Percentiles rank a stretch among this genome's conserved stretches.
These are phyloP conservation scores for Gila robusta DNA, from an alignment of 2,797 vertebrate genomes.

Conservation along the genomic window DNA sequence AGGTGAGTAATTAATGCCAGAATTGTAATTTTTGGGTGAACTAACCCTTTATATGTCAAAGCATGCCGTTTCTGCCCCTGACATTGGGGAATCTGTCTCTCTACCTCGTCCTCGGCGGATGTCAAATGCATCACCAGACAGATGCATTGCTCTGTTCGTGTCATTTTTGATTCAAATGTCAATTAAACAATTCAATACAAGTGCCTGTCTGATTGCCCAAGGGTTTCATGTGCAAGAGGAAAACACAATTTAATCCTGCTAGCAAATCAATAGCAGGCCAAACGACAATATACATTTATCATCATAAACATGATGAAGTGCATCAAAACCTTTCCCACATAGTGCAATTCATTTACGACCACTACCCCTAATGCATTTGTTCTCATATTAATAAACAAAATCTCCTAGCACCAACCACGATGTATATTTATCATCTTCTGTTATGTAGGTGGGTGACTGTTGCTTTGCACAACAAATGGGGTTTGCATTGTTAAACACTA, in stretches of 20 bases:
- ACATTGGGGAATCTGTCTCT: background rate
- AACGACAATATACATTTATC: constrained; percentile 50
- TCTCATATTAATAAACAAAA: background rate
- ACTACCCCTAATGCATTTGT: background rate
- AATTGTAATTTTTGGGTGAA: background rate
- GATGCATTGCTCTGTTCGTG: background rate
- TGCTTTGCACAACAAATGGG: background rate
- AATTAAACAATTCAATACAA: constrained; percentile 74
- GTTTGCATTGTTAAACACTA: constrained; percentile 4
- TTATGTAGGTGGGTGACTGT: background rate
- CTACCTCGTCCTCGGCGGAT: background rate
- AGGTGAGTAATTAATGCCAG: background rate
- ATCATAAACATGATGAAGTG: constrained; percentile 28
- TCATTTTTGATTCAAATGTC: constrained; percentile 59
- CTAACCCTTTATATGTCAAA: constrained; percentile 1
- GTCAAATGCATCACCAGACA: constrained; percentile 4
- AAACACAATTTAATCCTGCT: constrained; percentile 34
- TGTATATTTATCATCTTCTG: background rate
- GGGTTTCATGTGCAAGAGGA: constrained; percentile 68
- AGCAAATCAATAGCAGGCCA: constrained; percentile 56
- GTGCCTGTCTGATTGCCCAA: constrained; percentile 67
- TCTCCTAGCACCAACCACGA: background rate
- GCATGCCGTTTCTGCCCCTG: background rate
- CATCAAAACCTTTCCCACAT: constrained; percentile 17
- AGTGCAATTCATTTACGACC: background rate